phyloP scores from a whole-genome alignment of 92 coral and sea anemone species.

The Epizoanthus ramosus region DNA sequence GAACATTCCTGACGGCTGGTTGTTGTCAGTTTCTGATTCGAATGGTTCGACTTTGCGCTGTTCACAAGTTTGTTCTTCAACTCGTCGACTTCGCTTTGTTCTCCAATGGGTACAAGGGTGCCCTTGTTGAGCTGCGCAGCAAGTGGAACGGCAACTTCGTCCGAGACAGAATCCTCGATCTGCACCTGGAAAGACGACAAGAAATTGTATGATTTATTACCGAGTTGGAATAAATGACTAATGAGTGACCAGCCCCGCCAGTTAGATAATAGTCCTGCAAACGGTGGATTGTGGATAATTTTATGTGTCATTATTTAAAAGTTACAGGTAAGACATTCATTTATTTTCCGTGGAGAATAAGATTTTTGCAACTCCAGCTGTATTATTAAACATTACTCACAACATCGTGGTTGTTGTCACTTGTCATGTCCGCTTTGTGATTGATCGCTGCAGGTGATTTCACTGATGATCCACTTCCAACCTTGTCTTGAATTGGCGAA shows the following conservation, averaged over 20 bases:
- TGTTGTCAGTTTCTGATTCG: background rate
- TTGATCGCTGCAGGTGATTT: too few relatives aligned
- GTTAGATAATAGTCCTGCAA: too few relatives aligned
- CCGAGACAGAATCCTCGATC: slow-evolving; percentile 1
- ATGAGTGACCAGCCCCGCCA: background rate
- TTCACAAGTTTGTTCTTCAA: background rate
- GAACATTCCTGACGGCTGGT: slow-evolving; percentile 8
- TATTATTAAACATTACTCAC: too few relatives aligned
- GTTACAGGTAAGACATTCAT: too few relatives aligned
- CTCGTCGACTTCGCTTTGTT: background rate
- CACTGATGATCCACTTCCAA: too few relatives aligned
- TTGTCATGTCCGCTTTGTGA: too few relatives aligned
- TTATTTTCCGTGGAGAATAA: too few relatives aligned
- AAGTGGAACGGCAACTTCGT: slow-evolving; percentile 1
- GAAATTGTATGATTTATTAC: background rate
- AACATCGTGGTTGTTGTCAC: too few relatives aligned
- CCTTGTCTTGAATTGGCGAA: too few relatives aligned
- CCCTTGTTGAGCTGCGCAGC: slow-evolving; percentile 6
- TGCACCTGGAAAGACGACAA: background rate
- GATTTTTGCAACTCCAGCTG: too few relatives aligned
- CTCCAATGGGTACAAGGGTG: background rate
- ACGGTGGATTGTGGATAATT: too few relatives aligned
- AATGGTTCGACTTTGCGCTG: background rate
- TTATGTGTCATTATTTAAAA: too few relatives aligned
- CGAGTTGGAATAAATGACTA: background rate